Base-by-base conservation (phyloP, 1,140 invertebrate species). In the Holcopasites calliopsidis region DNA sequence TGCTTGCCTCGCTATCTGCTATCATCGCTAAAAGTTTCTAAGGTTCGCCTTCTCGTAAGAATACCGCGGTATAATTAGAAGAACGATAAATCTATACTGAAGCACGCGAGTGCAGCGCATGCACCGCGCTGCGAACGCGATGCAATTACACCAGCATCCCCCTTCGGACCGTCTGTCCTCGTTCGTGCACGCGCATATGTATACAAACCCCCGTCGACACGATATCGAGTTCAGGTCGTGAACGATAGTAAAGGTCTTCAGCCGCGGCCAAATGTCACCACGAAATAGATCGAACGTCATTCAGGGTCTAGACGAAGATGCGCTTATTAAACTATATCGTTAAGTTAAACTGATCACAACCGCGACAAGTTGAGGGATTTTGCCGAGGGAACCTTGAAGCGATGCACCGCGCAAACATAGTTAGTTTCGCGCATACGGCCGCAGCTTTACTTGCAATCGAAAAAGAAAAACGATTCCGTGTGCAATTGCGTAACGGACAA, bases 201-300 rank as follows among this genome's bases (percentile, higher is more conserved):
- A 60, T 35, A 35, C 52, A n/a, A n/a, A n/a, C n/a, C 13, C 40
- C 21, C 31, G 35, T 2, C 2, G 18, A 57, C 35, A 26, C n/a
- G 21, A 18, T 28, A 23, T 16, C 47, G 18, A 38, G 18, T 11
- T 50, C 38, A 49, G 44, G 38, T 52, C 65, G 61, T 31, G 16
- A n/a, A 80, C 50, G 64, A 69, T 80, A 72, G 58, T 13, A 79
- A 85, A 84, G 72, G 79, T 76, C 76, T 54, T 52, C 26, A 55
- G 16, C 18, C 54, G 79, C 76, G 72, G 71, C 76, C 71, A 82
- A 85, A 84, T 84, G 82, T 79, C 76, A 78, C 65, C 68, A 71
- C 33, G 26, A 40, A 61, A 79, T 71, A 60, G 58, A 60, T 50
- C 49, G 38, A 42, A 76, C 75, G 78, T 82, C 75, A 65, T 73